Evolutionary conservation across 2,888 invertebrate species (phyloP).

Genomic region (Malacosoma neustria): DNA sequence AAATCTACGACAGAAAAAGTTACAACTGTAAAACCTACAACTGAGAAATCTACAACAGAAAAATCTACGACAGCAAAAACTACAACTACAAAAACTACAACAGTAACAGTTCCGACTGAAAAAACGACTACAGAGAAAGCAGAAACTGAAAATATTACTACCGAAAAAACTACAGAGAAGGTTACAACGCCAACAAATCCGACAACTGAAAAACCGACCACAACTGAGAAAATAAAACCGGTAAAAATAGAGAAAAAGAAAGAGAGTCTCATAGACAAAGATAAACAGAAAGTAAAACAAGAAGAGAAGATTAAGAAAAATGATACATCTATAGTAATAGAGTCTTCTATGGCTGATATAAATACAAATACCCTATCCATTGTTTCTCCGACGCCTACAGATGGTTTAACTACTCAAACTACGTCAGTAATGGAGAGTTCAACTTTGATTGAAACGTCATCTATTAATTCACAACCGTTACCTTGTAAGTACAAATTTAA

Average conservation of each 20-base stretch:
- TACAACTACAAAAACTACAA: conserved; percentile 24
- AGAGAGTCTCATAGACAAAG: conserved; percentile 41
- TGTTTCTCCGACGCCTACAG: conserved; percentile 49
- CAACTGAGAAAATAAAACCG: conserved; percentile 23
- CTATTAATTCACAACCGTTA: conserved; percentile 47
- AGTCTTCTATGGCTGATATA: conserved; percentile 41
- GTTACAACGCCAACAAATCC: conserved; percentile 24
- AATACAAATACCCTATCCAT: conserved; percentile 18
- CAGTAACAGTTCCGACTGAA: conserved; percentile 7
- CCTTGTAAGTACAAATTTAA: conserved; percentile 58
- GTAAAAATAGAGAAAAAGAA: conserved; percentile 49
- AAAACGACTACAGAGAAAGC: conserved; percentile 6
- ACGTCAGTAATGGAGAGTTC: conserved; percentile 23
- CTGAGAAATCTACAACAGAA: conserved; percentile 19
- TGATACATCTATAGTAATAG: conserved; percentile 35
- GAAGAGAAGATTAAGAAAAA: conserved; percentile 35
- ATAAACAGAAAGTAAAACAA: conserved; percentile 40
- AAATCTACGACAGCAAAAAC: conserved; percentile 17
- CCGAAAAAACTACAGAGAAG: conserved; percentile 24
- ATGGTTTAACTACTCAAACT: conserved; percentile 34
- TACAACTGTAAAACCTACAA: conserved; percentile 26
- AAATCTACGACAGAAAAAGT: conserved; percentile 21
- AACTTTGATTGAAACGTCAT: conserved; percentile 34
- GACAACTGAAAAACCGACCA: conserved; percentile 16
- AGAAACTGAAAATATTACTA: conserved; percentile 18